Evolutionary conservation across 2,888 invertebrate species (phyloP).

Genomic region (Odontothrips loti): DNA sequence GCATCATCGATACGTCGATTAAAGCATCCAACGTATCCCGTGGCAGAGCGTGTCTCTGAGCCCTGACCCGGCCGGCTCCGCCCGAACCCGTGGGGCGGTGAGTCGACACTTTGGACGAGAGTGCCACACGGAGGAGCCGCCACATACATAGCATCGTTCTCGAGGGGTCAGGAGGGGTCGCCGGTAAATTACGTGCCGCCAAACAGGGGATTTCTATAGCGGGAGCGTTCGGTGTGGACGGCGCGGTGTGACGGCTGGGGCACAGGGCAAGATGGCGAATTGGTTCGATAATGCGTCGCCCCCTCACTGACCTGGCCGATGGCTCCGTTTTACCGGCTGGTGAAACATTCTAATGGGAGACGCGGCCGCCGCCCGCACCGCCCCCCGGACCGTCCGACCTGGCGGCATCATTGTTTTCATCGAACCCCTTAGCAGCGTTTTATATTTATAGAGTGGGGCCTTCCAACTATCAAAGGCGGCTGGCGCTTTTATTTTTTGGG

Average conservation of each 20-base stretch:
- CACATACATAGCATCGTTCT: background rate
- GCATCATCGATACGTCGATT: background rate
- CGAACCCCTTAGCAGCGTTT: background rate
- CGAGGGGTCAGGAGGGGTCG: constrained; percentile 3
- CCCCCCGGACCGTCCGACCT: too few species aligned
- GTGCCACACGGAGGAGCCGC: background rate
- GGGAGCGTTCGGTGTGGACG: too few species aligned
- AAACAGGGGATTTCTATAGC: background rate
- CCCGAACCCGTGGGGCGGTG: background rate
- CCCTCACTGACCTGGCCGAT: background rate
- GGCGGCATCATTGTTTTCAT: background rate
- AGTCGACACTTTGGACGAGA: constrained; percentile 9
- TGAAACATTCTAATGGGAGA: background rate
- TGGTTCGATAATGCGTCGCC: too few species aligned
- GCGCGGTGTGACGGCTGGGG: too few species aligned
- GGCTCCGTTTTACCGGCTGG: background rate
- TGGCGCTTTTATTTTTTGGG: too few species aligned
- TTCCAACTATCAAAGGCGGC: too few species aligned
- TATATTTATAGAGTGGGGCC: background rate
- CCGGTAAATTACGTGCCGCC: constrained; percentile 10
- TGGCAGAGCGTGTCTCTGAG: too few species aligned
- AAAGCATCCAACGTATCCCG: background rate
- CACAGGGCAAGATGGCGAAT: too few species aligned
- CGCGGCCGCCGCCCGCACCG: background rate
- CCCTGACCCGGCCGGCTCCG: background rate